These are phyloP conservation scores for Tachina grossa DNA, from an alignment of 2,888 invertebrate species.

Conservation along the genomic window DNA sequence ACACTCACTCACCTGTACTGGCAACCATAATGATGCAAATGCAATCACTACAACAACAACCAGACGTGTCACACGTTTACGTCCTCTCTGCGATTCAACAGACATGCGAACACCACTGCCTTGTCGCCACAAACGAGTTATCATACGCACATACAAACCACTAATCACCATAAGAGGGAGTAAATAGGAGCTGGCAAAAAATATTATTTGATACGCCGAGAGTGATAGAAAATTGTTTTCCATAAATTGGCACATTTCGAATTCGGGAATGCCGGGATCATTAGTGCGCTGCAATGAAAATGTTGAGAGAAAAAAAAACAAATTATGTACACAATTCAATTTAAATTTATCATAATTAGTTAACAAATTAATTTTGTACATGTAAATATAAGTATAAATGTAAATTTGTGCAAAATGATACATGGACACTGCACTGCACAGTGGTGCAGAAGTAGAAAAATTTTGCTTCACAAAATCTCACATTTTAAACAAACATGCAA, in stretches of 20 bases:
- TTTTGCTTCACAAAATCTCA: no score
- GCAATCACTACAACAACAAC: conserved; percentile 95
- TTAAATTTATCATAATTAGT: conserved; percentile 13
- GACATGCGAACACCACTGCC: conserved; percentile 90
- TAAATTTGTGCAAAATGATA: background rate
- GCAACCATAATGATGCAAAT: conserved; percentile 97
- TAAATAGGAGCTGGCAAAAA: conserved; percentile 93
- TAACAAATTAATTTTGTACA: background rate
- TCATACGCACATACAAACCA: conserved; percentile 94
- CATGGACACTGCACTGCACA: no score
- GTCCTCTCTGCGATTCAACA: conserved; percentile 89
- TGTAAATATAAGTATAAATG: background rate
- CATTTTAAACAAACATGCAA: no score
- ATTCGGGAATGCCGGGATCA: conserved; percentile 60
- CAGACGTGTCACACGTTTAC: conserved; percentile 94
- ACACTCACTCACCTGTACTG: conserved; percentile 88
- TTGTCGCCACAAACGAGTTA: conserved; percentile 92
- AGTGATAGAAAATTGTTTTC: conserved; percentile 83
- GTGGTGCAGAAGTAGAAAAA: no score
- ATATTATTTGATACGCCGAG: conserved; percentile 86
- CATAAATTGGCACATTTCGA: conserved; percentile 84
- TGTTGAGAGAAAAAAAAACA: background rate
- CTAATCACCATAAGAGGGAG: conserved; percentile 93
- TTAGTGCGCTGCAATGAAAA: conserved; percentile 57
- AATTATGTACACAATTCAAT: background rate